phyloP scores from a whole-genome alignment of 2,797 vertebrate genomes.

The Chaenodraco wilsoni region DNA sequence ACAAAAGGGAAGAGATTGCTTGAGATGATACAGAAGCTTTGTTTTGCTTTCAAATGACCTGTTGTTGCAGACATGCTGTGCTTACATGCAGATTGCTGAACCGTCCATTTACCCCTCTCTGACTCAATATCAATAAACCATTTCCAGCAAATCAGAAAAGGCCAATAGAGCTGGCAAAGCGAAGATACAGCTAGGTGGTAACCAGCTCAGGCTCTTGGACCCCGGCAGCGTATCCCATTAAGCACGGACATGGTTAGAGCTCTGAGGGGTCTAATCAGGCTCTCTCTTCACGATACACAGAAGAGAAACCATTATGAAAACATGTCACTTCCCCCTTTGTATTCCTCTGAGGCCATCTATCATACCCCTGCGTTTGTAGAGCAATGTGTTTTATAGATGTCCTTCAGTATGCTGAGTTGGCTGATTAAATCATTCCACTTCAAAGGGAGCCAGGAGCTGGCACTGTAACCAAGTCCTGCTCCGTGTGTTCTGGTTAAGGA shows the following conservation, averaged over 20 bases:
- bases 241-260: constrained; percentile 23
- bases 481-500: constrained; percentile 67
- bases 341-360: constrained; percentile 70
- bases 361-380: constrained; percentile 68
- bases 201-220: constrained; percentile 25
- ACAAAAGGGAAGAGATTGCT: not conserved
- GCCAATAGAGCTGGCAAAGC: constrained; percentile 20
- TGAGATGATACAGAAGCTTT: constrained; percentile 16
- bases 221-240: constrained; percentile 22
- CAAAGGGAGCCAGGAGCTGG: constrained; percentile 64
- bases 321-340: constrained; percentile 57
- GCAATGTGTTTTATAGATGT: constrained; percentile 77
- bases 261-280: constrained; percentile 55
- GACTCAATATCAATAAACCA: constrained; percentile 42
- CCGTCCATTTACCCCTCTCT: constrained; percentile 26
- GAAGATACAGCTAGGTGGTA: constrained; percentile 29
- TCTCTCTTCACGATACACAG: constrained; percentile 57
- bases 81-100: constrained; percentile 29
- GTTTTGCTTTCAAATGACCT: constrained; percentile 7
- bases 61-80: constrained; percentile 27
- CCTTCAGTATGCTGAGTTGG: constrained; percentile 78
- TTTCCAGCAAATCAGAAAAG: constrained; percentile 36
- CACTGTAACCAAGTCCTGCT: constrained; percentile 59
- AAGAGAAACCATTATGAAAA: constrained; percentile 67
- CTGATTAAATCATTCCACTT: constrained; percentile 81